A percentile compares a stretch with the other conserved stretches of the same genome.
phyloP scores from a whole-genome alignment of 2,797 vertebrate genomes.

The Silurus lanzhouensis region DNA sequence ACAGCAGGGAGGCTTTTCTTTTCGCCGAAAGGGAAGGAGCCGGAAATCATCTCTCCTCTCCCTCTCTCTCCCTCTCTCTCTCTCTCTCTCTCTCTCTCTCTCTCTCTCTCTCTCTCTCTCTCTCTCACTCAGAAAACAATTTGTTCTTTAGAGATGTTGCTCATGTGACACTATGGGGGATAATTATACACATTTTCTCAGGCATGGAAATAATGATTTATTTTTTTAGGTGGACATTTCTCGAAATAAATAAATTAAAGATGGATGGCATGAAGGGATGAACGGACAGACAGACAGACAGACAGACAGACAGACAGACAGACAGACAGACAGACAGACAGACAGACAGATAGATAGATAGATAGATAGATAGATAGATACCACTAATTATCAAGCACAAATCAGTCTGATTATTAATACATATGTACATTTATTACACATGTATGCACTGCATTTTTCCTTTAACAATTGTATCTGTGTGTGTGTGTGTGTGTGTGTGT shows the following conservation, averaged over 20 bases:
- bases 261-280: too few species aligned
- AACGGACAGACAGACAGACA: background rate
- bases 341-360: background rate
- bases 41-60: slow-evolving; percentile 35
- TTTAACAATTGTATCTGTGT: too few species aligned
- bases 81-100: background rate
- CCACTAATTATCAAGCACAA: too few species aligned
- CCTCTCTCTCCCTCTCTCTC: background rate
- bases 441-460: too few species aligned
- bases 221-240: background rate
- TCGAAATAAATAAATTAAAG: too few species aligned
- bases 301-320: too few species aligned
- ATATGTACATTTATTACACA: too few species aligned
- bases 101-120: background rate
- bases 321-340: background rate
- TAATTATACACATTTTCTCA: background rate
- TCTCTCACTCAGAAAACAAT: background rate
- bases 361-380: background rate
- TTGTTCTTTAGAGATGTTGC: background rate
- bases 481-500: background rate
- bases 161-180: background rate
- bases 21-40: slow-evolving; percentile 33
- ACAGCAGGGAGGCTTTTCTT: slow-evolving; percentile 62
- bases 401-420: too few species aligned
- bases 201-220: background rate